phyloP scores from a whole-genome alignment of 2,797 vertebrate genomes.

The Hapalemur alaotrensis region DNA sequence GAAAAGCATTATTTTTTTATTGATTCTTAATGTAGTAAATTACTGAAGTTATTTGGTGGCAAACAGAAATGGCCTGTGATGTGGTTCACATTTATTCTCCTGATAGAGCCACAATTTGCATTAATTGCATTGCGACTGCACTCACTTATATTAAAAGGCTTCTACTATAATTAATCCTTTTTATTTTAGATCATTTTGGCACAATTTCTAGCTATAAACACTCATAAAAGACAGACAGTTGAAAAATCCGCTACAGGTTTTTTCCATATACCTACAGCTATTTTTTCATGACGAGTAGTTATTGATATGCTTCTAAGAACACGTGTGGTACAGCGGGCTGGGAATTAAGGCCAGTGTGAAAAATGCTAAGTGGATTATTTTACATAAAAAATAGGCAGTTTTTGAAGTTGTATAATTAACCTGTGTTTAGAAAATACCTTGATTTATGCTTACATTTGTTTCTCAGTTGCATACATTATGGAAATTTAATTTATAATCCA shows the following conservation, averaged over 20 bases:
- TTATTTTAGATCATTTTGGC: conserved; percentile 98
- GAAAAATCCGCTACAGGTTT: conserved; percentile 92
- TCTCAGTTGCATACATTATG: conserved; percentile 99
- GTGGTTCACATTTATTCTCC: conserved; percentile 93
- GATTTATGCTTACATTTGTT: conserved; percentile 96
- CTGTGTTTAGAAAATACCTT: conserved; percentile 99
- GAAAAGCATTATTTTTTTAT: conserved; percentile 99
- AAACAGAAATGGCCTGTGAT: conserved; percentile 93
- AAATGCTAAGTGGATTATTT: conserved; percentile 99
- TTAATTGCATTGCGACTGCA: conserved; percentile 97
- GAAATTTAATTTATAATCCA: conserved; percentile 99
- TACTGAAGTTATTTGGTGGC: conserved; percentile 97
- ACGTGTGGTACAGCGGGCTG: conserved; percentile 85
- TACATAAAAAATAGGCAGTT: conserved; percentile 98
- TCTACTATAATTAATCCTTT: conserved; percentile 96
- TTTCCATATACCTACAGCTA: conserved; percentile 91
- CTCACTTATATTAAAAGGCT: conserved; percentile 99
- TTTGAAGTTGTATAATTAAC: conserved; percentile 97
- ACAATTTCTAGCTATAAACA: conserved; percentile 99
- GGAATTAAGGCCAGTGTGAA: conserved; percentile 87
- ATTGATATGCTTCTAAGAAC: conserved; percentile 95
- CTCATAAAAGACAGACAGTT: conserved; percentile 94
- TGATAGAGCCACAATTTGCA: conserved; percentile 94
- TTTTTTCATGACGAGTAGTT: conserved; percentile 89
- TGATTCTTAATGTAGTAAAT: conserved; percentile 99